Conservation (phyloP, 2,888 invertebrate genomes). For the Bedellia somnulentella region DNA sequence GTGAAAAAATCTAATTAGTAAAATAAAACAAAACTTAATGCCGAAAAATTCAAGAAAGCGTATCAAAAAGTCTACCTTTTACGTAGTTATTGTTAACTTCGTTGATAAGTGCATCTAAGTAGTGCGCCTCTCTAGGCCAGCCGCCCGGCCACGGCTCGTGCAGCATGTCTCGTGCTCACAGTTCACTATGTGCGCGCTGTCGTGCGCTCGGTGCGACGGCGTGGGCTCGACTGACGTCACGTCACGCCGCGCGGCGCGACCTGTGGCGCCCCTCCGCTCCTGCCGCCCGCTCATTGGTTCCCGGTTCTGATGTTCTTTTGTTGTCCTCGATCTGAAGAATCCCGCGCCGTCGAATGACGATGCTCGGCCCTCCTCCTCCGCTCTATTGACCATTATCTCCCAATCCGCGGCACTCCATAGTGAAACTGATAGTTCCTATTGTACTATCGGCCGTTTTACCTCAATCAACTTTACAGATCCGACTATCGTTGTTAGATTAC, state of each 20-base stretch:
- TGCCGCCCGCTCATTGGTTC: conserved; percentile 13
- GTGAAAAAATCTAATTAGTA: no score
- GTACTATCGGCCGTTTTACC: no score
- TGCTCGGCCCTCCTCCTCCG: no score
- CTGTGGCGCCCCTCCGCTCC: conserved; percentile 16
- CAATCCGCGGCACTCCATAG: no score
- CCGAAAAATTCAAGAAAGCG: background rate
- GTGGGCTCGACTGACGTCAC: conserved; percentile 13
- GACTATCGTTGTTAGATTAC: no score
- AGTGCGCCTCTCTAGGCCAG: conserved; percentile 25
- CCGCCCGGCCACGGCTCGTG: conserved; percentile 35
- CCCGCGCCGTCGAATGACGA: background rate
- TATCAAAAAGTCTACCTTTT: conserved; percentile 41
- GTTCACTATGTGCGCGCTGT: conserved; percentile 5
- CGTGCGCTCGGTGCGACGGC: conserved; percentile 13
- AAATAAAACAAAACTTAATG: no score
- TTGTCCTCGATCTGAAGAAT: conserved; percentile 4
- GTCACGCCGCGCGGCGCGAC: conserved; percentile 7
- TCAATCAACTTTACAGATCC: conserved; percentile 10
- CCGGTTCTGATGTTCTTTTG: conserved; percentile 11
- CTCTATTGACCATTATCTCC: no score
- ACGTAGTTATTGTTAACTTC: conserved; percentile 38
- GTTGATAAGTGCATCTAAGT: conserved; percentile 33
- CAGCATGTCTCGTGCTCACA: conserved; percentile 22
- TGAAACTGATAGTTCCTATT: no score